Conservation (phyloP, 2,113 vertebrate genomes). For the Nesogale talazaci region DNA sequence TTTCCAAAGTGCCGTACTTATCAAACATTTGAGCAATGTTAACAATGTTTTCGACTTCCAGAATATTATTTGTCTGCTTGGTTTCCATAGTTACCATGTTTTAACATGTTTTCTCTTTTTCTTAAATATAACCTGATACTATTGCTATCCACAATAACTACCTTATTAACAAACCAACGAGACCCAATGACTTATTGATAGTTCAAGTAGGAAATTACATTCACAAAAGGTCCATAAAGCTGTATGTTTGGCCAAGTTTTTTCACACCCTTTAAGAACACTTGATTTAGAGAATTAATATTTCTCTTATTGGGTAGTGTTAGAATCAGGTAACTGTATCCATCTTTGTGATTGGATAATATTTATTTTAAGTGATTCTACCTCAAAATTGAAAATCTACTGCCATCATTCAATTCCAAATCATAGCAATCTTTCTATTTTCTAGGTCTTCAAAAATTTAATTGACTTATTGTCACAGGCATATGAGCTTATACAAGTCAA, state of each 20-base stretch:
- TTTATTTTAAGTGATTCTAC: conserved; percentile 7
- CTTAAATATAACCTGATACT: conserved; percentile 1
- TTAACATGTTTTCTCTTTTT: not conserved
- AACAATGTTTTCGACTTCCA: too few relatives aligned
- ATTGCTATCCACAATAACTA: not conserved
- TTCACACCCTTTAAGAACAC: not conserved
- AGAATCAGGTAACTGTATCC: conserved; percentile 1
- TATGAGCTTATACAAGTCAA: not conserved
- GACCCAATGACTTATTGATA: not conserved
- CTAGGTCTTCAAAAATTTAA: conserved; percentile 11
- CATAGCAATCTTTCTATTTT: not conserved
- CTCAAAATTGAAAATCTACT: too few relatives aligned
- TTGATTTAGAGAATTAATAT: not conserved
- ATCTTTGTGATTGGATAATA: not conserved
- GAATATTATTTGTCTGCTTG: conserved; percentile 36
- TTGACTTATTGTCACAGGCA: not conserved
- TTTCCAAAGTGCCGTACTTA: conserved; percentile 35
- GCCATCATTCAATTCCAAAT: too few relatives aligned
- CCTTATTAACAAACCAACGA: not conserved
- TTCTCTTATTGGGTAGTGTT: too few relatives aligned
- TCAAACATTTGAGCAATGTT: conserved; percentile 57
- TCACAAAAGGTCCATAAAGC: not conserved
- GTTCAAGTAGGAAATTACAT: conserved; percentile 9
- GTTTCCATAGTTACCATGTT: conserved; percentile 31
- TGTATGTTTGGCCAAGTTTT: not conserved